Base-by-base conservation (phyloP, 2,797 vertebrate species). In the Enteromius thamalakanensis region DNA sequence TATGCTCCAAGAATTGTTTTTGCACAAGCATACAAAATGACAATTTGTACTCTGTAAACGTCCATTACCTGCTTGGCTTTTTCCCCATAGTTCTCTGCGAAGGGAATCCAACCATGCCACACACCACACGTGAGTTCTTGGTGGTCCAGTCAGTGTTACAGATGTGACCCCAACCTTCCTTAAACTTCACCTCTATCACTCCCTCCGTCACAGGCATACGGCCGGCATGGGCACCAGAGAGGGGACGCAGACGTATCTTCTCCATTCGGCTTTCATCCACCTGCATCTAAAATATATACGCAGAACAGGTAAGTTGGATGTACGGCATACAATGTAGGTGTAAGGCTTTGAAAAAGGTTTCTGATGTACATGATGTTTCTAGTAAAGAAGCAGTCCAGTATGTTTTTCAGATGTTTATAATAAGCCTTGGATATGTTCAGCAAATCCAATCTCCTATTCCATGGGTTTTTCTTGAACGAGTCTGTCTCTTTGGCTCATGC, bases 61-160 rank as follows among this genome's bases (percentile, higher is more conserved):
- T 21, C 14, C 58, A 47, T 40, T 72, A 74, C 82, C 55, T 84
- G 87, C 85, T 86, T 86, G n/a, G 19, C 91, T 94, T 97, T 86
- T 91, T 94, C 95, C 96, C 97, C 90, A 95, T 93, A 82, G 95
- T 96, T 87, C 92, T 96, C 90, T 98, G 97, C 0, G 95, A 91
- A 0, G 98, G 97, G 91, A 98, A 99, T 81, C 98, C 98, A 94
- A 99, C 90, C 97, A 97, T 97, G 80, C 98, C 98, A 0, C 98
- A 99, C 91, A 99, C 14, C 2, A 99, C 98, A 0, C 69, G 96
- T 26, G 96, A 97, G 95, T 97, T 98, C 84, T 93, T 95, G 78
- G 88, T 82, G 1, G 90, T 94, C 98, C 98, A 99, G 60, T 95
- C 96, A 80, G 92, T 83, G 34, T 97, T 96, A 1, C 98, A 99